phyloP scores from a whole-genome alignment of 1,140 invertebrate species.

The Hyles vespertilio region DNA sequence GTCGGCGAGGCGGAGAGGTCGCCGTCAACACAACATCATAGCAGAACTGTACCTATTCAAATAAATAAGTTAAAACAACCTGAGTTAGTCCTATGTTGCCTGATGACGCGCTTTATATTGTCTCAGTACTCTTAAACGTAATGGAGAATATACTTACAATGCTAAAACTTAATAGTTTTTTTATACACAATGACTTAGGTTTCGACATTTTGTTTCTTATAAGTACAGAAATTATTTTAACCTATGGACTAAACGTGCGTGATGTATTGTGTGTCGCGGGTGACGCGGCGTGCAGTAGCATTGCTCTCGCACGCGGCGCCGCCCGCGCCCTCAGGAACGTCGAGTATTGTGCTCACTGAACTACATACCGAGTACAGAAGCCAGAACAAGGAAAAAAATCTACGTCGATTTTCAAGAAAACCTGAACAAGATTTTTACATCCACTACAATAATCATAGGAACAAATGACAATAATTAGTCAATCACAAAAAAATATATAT shows the following conservation, averaged over 20 bases:
- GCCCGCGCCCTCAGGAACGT: conserved; percentile 45
- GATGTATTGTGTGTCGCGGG: conserved; percentile 41
- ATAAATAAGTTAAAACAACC: conserved; percentile 72
- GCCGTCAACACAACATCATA: conserved; percentile 23
- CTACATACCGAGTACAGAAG: conserved; percentile 45
- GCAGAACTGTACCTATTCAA: conserved; percentile 44
- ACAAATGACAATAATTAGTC: conserved; percentile 73
- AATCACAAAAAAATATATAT: conserved; percentile 60
- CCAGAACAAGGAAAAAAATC: conserved; percentile 57
- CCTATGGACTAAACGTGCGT: conserved; percentile 71
- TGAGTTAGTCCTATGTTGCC: conserved; percentile 64
- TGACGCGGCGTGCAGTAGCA: conserved; percentile 1
- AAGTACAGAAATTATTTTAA: conserved; percentile 69
- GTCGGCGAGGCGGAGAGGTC: conserved; percentile 23
- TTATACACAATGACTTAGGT: conserved; percentile 76
- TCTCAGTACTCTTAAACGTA: conserved; percentile 68
- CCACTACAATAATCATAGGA: conserved; percentile 71
- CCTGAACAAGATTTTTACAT: conserved; percentile 65
- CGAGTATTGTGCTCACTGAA: conserved; percentile 34
- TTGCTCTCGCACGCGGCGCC: conserved; percentile 12
- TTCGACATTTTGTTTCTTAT: conserved; percentile 74
- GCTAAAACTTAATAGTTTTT: conserved; percentile 71
- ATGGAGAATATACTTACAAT: conserved; percentile 71
- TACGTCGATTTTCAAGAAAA: conserved; percentile 73
- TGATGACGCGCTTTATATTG: conserved; percentile 58